Evolutionary conservation across 2,113 vertebrate genomes (phyloP).

Genomic region (Acanthochromis polyacanthus): DNA sequence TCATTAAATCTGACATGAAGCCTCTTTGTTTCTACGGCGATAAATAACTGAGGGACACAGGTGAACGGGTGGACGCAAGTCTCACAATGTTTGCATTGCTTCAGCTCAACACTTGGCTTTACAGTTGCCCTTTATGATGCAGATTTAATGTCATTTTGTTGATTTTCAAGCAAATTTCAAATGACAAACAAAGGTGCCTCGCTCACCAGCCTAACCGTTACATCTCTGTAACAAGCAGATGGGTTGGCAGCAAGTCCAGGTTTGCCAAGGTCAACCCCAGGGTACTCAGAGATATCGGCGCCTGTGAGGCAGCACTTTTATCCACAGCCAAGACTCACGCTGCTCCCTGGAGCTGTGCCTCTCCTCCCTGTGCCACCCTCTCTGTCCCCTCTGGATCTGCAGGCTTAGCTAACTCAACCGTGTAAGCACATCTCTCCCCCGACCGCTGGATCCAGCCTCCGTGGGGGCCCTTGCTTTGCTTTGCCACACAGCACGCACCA

Average conservation of each 20-base stretch:
- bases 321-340: slow-evolving; percentile 72
- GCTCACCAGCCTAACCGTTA: slow-evolving; percentile 17
- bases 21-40: not conserved
- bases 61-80: not conserved
- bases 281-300: slow-evolving; percentile 70
- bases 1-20: not conserved
- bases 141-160: not conserved
- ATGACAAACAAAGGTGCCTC: slow-evolving; percentile 10
- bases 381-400: slow-evolving; percentile 75
- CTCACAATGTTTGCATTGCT: too few species aligned
- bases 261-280: slow-evolving; percentile 79
- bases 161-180: slow-evolving; percentile 15
- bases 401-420: slow-evolving; percentile 81
- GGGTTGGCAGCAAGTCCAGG: slow-evolving; percentile 48
- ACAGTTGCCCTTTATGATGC: not conserved
- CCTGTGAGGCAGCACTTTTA: slow-evolving; percentile 73
- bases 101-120: too few species aligned
- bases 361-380: slow-evolving; percentile 54
- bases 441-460: slow-evolving; percentile 64
- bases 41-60: too few species aligned
- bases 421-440: slow-evolving; percentile 73
- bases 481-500: slow-evolving; percentile 57
- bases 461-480: slow-evolving; percentile 60
- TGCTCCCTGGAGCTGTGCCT: slow-evolving; percentile 73
- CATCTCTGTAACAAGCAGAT: slow-evolving; percentile 53